Conservation (phyloP, 2,113 vertebrate species). For the Halcyon senegalensis region DNA sequence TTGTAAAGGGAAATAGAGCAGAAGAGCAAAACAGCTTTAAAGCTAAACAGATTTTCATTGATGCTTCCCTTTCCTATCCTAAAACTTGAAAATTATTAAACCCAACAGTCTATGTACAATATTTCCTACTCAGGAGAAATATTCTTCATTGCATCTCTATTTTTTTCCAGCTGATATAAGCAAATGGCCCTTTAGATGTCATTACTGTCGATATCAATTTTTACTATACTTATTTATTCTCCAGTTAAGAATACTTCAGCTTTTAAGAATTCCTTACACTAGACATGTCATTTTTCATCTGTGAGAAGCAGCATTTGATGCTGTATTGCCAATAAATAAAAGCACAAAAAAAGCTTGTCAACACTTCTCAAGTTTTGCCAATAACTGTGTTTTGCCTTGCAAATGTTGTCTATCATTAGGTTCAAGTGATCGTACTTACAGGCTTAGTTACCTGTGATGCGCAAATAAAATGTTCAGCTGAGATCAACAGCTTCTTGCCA, state of each 20-base stretch:
- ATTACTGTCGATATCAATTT: not conserved
- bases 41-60: not conserved
- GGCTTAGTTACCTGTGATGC: not conserved
- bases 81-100: not conserved
- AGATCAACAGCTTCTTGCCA: not conserved
- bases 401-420: not conserved
- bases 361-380: not conserved
- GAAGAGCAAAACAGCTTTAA: not conserved
- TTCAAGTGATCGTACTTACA: not conserved
- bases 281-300: not conserved
- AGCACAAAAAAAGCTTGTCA: not conserved
- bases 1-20: not conserved
- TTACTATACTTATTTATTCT: not conserved
- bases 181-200: not conserved
- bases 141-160: not conserved
- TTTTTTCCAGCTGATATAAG: not conserved
- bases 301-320: not conserved
- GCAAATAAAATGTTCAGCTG: not conserved
- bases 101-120: not conserved
- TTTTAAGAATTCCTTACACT: not conserved
- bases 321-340: not conserved
- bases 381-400: not conserved
- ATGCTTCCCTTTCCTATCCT: not conserved
- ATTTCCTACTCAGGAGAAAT: not conserved
- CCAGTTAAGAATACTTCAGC: not conserved